Percentiles rank a stretch among this genome's conserved stretches.
These are phyloP conservation scores for chimpanzee (Pan troglodytes) DNA, from an alignment of 2,113 vertebrate species.

Conservation along the genomic window NHGRI_mPanTro3-v2.1_pri NC_072398.2:68078001-68078500, in stretches of 20 bases:
- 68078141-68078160: too few species aligned
- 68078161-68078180: too few species aligned
- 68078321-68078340: not conserved
- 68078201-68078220: too few species aligned
- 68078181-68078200: too few species aligned
- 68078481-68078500: not conserved
- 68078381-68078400: not conserved
- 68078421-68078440: not conserved
- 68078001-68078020: too few species aligned
- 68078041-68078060: too few species aligned
- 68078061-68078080: too few species aligned
- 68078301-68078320: not conserved
- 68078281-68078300: not conserved
- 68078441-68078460: not conserved
- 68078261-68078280: not conserved
- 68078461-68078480: not conserved
- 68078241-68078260: not conserved
- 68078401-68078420: not conserved
- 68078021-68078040: too few species aligned
- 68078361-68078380: not conserved
- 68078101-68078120: too few species aligned
- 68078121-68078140: too few species aligned
- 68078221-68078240: not conserved
- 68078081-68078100: too few species aligned
- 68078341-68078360: not conserved